These are phyloP conservation scores for Hippolais icterina DNA, from an alignment of 2,113 vertebrate species.

Conservation along the genomic window DNA sequence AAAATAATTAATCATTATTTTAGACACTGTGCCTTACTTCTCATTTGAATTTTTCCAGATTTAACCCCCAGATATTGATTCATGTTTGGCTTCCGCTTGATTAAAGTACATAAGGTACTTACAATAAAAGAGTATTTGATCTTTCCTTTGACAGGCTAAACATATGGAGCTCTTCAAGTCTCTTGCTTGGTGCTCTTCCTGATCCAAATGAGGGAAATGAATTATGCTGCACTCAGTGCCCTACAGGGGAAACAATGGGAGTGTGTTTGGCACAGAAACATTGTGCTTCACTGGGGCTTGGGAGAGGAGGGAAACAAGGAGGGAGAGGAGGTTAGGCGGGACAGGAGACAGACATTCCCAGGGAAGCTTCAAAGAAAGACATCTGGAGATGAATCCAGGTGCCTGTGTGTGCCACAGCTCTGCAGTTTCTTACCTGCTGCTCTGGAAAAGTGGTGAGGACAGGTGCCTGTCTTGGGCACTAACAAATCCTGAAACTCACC, in stretches of 20 bases:
- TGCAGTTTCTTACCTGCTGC: neutral
- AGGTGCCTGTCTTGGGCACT: neutral
- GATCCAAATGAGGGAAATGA: neutral
- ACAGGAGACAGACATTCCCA: neutral
- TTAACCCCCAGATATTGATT: constrained; percentile 14
- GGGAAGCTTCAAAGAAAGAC: neutral
- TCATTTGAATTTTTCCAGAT: constrained; percentile 13
- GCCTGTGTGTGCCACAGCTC: neutral
- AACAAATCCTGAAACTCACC: neutral
- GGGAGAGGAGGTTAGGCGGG: neutral
- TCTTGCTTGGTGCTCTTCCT: neutral
- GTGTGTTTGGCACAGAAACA: neutral
- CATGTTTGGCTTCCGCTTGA: neutral
- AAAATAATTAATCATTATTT: neutral
- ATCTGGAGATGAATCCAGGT: neutral
- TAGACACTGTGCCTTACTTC: neutral
- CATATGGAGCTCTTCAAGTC: constrained; percentile 19
- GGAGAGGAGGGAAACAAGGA: neutral
- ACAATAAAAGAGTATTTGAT: neutral
- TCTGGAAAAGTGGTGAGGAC: neutral
- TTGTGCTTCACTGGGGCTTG: neutral
- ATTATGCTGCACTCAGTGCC: neutral
- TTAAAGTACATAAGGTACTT: neutral
- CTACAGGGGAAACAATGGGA: neutral
- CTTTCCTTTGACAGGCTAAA: constrained; percentile 22